Evolutionary conservation across 2,113 vertebrate species (phyloP).

Genomic region (Sphyrna mokarran): DNA sequence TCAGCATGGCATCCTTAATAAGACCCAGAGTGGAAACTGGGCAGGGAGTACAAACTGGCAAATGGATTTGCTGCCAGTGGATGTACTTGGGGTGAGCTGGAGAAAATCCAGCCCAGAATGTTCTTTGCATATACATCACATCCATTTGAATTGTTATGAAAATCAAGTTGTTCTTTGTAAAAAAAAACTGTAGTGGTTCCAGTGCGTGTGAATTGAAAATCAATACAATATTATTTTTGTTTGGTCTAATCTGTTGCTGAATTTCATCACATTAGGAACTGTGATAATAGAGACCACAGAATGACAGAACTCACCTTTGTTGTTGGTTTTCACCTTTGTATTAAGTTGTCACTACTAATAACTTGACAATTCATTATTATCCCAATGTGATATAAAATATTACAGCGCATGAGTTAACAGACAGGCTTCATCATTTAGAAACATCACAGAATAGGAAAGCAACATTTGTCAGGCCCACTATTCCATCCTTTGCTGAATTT

Average conservation of each 20-base stretch:
- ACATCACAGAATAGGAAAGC: background rate
- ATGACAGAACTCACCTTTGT: background rate
- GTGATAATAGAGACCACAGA: background rate
- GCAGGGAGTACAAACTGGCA: background rate
- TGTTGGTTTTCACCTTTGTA: background rate
- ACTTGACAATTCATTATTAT: background rate
- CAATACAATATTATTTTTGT: background rate
- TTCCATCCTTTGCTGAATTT: background rate
- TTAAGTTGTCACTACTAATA: background rate
- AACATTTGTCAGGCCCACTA: background rate
- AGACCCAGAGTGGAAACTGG: background rate
- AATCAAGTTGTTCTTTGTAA: background rate
- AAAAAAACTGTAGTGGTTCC: background rate
- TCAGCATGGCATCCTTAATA: background rate
- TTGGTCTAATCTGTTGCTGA: background rate
- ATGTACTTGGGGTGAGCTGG: background rate
- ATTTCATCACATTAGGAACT: background rate
- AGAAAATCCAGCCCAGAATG: background rate
- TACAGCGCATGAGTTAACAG: background rate
- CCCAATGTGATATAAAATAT: background rate
- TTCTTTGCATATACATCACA: background rate
- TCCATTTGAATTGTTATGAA: background rate
- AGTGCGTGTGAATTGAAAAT: background rate
- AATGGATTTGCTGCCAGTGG: background rate
- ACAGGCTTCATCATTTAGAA: constrained; percentile 9